Evolutionary conservation across 2,113 vertebrate species (phyloP), one percentile per base, ranked within the genome.

Genomic region (Trichomycterus rosablanca): DNA sequence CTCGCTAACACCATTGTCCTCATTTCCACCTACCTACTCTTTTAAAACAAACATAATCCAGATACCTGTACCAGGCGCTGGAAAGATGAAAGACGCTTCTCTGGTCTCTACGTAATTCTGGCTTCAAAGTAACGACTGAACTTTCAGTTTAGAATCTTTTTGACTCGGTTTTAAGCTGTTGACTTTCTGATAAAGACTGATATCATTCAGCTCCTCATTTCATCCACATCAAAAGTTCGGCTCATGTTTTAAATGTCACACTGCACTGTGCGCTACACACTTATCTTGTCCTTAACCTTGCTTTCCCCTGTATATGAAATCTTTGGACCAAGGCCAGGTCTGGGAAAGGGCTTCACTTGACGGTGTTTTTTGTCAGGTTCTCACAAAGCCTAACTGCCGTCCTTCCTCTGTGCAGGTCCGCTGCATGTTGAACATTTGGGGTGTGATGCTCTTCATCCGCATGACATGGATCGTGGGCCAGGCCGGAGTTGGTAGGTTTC

Each of bases 361-460:
- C 49, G 22, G 26, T 35, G 24, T 60, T 20, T n/a, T 53, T 35
- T 8, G 4, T 7, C 16, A 16, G 5, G 42, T 63, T 39, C 51
- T 14, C 66, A 46, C 65, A 4, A 42, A 16, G 28, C 52, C 54
- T 45, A 64, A 65, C 54, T 60, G 70, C 70, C 65, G 26, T 12
- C 40, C 52, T 35, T 73, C 73, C 18, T 74, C 54, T 76, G 50
- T 73, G 48, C 81, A 99, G 96, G 94, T 99, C 40, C 92, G 96
- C 79, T 99, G 95, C 72, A 98, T 99, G 96, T 78, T 99, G 78
- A 99, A 99, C 87, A 99, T 99, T 46, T 99, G 96, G 95, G 96
- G 95, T 45, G 96, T 99, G 74, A 99, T 99, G 95, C 93, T 99
- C 40, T 99, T 99, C 80, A 99, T 99, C 78, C 90, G 96, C 60